Base-by-base conservation (phyloP, 2,797 vertebrate species). In the Anabas testudineus region DNA sequence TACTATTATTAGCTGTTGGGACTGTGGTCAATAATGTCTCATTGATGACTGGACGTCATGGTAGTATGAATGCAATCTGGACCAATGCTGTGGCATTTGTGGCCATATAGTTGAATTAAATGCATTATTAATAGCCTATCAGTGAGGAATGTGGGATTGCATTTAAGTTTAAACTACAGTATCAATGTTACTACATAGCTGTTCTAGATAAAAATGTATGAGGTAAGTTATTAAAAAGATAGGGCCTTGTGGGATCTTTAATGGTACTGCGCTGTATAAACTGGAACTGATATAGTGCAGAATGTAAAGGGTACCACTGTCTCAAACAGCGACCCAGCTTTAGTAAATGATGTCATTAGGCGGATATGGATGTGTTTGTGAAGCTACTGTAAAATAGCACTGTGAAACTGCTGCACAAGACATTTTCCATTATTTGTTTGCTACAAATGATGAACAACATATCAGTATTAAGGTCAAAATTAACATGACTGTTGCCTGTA, bases 291-390 rank as follows among this genome's bases (percentile, higher is more conserved):
- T 36, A 28, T n/a, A 8, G 26, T 60, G 39, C 37, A 66, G 52
- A 7, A 39, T 56, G n/a, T 59, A 64, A 58, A 58, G 15, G 52
- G 28, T 34, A 5, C 42, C 26, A 59, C 30, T 43, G 43, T 42
- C 65, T 70, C 37, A 34, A 68, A 54, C 42, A 51, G 16, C 39
- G 16, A 13, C 28, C 18, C 30, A 56, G 19, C 21, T 74, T 75
- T 43, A 21, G 32, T 6, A 18, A 55, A 41, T 41, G 1, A 10
- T 39, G 32, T 26, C 37, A 30, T 37, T 24, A 41, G 66, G 19
- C 12, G 64, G 46, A 55, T 28, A 4, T 28, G 3, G 28, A 36
- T 39, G 28, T 10, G 5, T 30, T 16, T 63, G 30, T 46, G 39
- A 28, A 5, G 52, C 46, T 48, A 45, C n/a, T 13, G 37, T 55